Base-by-base conservation (phyloP, 2,797 vertebrate genomes). In the Pyrocephalus nanus region DNA sequence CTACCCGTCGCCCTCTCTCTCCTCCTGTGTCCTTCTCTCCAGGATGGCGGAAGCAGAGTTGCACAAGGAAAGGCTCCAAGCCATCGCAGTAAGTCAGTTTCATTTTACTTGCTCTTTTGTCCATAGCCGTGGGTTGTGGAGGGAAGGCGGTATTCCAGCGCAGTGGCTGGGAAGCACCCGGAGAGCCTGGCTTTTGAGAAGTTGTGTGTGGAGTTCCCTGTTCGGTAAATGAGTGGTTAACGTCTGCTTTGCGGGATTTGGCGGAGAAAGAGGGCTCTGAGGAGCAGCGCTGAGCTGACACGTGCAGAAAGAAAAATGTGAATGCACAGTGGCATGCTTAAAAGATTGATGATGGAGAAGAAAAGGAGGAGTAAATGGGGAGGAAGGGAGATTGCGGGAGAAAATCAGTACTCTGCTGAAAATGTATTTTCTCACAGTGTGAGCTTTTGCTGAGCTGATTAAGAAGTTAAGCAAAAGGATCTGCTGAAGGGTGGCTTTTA, bases 1-100 rank as follows among this genome's bases (percentile, higher is more conserved):
- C 8, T n/a, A 16, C 55, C 25, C 22, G 11, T 89, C 81, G 67
- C 50, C 58, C 47, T 65, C 73, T 53, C 54, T 82, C 97, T 92
- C 83, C 93, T 89, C 95, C 94, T 38, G 96, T 94, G 97, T 97
- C 97, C 98, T 97, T 97, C 97, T 97, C 98, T 98, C 97, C 98
- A 99, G 99, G 98, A 99, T 99, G 99, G 99, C 99, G 98, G 99
- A 99, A 98, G 98, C 98, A 93, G 99, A 99, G 97, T 98, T 99
- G 98, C 99, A 99, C 98, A 99, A 99, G 98, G 99, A 99, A 97
- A 98, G 99, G 98, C 98, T 99, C 96, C 99, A 99, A 98, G 99
- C 99, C 96, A 98, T 99, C 97, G 98, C 99, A 98, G 99, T 99
- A 98, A 99, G 99, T 99, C 97, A 73, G 79, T 95, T 96, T 96